phyloP scores from a whole-genome alignment of 37 sponge, comb jelly and placozoan species.

The Axinella damicornis region DNA sequence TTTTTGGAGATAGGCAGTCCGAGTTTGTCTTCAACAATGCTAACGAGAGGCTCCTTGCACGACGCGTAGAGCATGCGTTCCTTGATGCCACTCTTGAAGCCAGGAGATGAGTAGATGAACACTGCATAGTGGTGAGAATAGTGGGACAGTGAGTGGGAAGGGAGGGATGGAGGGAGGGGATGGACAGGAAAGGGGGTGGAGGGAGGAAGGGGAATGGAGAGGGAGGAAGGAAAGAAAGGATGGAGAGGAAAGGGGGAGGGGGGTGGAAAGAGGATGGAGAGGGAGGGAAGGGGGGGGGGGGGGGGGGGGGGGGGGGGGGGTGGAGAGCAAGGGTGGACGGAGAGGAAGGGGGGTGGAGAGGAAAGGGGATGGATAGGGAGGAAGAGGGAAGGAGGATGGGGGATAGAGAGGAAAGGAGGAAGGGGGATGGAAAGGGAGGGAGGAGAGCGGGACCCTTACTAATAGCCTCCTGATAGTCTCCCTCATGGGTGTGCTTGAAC shows the following conservation, averaged over 20 bases:
- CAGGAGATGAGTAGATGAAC: constrained; percentile 91
- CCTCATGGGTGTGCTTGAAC: constrained; percentile 82
- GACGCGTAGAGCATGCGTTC: constrained; percentile 96
- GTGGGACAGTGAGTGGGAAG: background rate
- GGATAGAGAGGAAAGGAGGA: background rate
- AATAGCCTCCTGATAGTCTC: constrained; percentile 74
- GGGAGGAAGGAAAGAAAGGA: background rate
- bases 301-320: too few species aligned
- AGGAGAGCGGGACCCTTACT: constrained; percentile 22
- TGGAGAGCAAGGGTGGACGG: too few species aligned
- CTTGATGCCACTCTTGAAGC: constrained; percentile 82
- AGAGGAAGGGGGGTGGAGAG: too few species aligned
- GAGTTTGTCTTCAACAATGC: constrained; percentile 45
- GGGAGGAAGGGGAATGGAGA: background rate
- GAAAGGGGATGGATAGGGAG: too few species aligned
- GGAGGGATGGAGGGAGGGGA: background rate
- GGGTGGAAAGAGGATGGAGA: too few species aligned
- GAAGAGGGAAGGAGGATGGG: too few species aligned
- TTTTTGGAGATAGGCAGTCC: constrained; percentile 62
- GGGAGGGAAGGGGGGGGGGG: too few species aligned
- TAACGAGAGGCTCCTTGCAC: constrained; percentile 79
- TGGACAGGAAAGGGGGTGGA: background rate
- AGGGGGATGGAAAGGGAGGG: background rate
- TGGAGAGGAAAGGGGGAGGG: too few species aligned
- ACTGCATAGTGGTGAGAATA: constrained; percentile 42